Conservation (phyloP, 2,113 vertebrate species). For the Butorides virescens region DNA sequence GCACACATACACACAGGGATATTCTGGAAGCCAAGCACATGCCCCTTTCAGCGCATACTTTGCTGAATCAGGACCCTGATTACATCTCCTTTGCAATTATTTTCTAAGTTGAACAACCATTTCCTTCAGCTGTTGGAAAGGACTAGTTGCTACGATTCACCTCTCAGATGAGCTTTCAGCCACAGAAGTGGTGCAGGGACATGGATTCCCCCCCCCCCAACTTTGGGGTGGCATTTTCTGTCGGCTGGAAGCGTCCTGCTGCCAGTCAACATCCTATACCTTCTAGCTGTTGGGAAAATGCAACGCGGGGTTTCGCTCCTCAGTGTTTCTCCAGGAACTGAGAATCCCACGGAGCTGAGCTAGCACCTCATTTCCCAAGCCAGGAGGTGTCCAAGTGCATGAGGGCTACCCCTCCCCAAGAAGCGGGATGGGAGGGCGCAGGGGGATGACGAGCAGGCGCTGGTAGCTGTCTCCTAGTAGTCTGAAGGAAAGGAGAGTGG, state of each 20-base stretch:
- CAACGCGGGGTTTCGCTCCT: neutral
- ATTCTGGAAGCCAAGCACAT: neutral
- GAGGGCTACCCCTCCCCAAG: neutral
- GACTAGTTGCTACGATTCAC: neutral
- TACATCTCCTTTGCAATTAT: neutral
- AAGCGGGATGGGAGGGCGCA: fast-evolving
- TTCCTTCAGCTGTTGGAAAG: neutral
- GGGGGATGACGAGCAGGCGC: neutral
- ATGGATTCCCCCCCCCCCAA: neutral
- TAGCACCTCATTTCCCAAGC: neutral
- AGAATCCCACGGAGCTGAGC: neutral
- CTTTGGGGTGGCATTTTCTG: neutral
- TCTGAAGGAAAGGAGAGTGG: fast-evolving
- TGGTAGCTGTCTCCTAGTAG: too few species aligned
- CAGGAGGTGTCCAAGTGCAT: fast-evolving
- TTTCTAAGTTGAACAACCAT: neutral
- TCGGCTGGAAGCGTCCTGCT: neutral
- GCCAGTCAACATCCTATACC: neutral
- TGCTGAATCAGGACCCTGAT: neutral
- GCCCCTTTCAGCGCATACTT: neutral
- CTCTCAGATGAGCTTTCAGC: neutral
- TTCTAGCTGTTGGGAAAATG: neutral
- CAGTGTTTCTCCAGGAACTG: neutral
- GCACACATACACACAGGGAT: neutral
- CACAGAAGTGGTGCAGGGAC: neutral